Base-by-base conservation (phyloP, 2,113 vertebrate species). In the Orthonyx spaldingii region DNA sequence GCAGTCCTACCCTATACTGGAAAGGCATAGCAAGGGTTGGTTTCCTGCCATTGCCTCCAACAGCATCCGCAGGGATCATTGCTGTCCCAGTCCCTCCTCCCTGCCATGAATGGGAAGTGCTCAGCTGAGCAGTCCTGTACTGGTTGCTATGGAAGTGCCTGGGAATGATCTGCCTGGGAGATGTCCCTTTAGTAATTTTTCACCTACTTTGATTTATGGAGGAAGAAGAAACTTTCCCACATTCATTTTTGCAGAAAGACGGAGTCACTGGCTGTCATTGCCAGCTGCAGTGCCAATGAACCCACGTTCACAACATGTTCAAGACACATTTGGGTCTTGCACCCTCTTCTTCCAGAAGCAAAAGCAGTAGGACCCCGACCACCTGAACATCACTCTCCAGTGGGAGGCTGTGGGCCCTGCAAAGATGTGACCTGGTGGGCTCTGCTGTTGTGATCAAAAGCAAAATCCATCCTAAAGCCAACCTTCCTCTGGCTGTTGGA, bases 171-270 rank as follows among this genome's bases (percentile, higher is more conserved):
- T n/a, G n/a, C n/a, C n/a, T n/a, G n/a, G 49, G 79, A 93, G 53
- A 84, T 28, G 61, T 71, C 76, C 74, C 87, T 79, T 68, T 15
- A 59, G 53, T 76, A 64, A 87, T 94, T 94, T 95, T 96, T 93
- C 83, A 89, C 86, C 37, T 88, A 90, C 90, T 95, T 55, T 92
- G 80, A 92, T 93, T 92, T 82, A 84, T 57, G 89, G 76, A 89
- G 88, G 90, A 89, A 90, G 77, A 89, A 95, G 57, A 83, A 96
- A 95, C 86, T 90, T 97, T 94, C 92, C 93, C 93, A 93, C 83
- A 44, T 91, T 92, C 21, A 33, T 96, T 92, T 88, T 42, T 87
- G 83, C 46, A 59, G 92, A 79, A 66, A 75, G 94, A 52, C 77
- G 66, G 92, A 88, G 88, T 82, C 37, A 4, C 60, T 53, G 76